A percentile compares a stretch with the other conserved stretches of the same genome.
Conservation (phyloP, 92 coral and sea anemone species). For the Desmophyllum pertusum region DNA sequence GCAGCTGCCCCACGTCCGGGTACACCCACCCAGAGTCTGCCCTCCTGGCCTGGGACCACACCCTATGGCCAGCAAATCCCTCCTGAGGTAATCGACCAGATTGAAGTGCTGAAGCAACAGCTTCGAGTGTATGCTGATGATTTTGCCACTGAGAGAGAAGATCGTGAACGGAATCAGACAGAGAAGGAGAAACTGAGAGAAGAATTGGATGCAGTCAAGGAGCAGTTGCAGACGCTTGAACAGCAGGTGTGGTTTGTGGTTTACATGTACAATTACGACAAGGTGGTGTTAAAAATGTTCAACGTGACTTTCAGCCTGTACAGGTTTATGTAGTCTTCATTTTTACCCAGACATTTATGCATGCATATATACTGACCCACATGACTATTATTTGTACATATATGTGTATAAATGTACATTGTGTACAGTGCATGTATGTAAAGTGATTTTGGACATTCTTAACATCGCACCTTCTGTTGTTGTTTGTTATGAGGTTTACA, state of each 20-base stretch:
- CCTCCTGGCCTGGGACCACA: slow-evolving; percentile 26
- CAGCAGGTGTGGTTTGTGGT: slow-evolving; percentile 71
- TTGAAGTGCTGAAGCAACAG: slow-evolving; percentile 91
- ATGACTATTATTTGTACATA: too few species aligned
- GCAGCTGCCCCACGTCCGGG: neutral
- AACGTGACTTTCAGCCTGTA: neutral
- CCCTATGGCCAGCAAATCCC: slow-evolving; percentile 40
- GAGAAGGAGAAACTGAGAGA: slow-evolving; percentile 77
- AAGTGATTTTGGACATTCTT: neutral
- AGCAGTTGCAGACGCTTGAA: slow-evolving; percentile 67
- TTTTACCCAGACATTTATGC: neutral
- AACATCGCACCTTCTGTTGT: neutral
- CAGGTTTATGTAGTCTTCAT: neutral
- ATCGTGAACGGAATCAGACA: slow-evolving; percentile 91
- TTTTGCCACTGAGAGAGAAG: slow-evolving; percentile 83
- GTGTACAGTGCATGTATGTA: too few species aligned
- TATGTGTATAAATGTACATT: too few species aligned
- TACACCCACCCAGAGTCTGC: neutral
- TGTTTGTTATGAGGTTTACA: neutral
- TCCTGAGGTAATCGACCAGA: slow-evolving; percentile 67
- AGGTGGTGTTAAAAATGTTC: slow-evolving; percentile 1
- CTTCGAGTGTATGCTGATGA: slow-evolving; percentile 90
- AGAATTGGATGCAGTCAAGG: slow-evolving; percentile 66
- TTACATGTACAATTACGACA: neutral
- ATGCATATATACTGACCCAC: neutral